Conservation (phyloP, 2,888 invertebrate species). For the Parnassius apollo region DNA sequence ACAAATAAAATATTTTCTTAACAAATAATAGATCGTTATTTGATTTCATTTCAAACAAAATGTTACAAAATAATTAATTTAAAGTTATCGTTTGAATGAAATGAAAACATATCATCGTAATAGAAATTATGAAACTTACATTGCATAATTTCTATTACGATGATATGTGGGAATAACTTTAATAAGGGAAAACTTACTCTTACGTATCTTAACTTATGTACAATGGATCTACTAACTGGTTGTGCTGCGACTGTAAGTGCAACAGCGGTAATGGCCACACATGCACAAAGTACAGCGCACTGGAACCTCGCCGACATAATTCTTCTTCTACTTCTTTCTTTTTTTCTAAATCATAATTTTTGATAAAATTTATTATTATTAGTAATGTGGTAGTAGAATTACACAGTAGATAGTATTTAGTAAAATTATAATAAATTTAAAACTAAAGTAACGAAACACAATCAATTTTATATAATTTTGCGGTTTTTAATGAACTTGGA, state of each 20-base stretch:
- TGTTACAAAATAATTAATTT: too few species aligned
- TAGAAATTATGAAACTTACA: too few species aligned
- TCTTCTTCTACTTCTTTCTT: constrained; percentile 8
- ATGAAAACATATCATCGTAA: too few species aligned
- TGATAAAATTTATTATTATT: too few species aligned
- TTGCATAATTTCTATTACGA: constrained; percentile 10
- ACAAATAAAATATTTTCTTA: not conserved
- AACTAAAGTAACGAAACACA: too few species aligned
- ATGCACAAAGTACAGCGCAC: constrained; percentile 40
- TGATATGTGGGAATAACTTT: constrained; percentile 10
- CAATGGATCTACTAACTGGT: constrained; percentile 53
- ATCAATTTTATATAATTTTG: not conserved
- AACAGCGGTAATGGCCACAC: constrained; percentile 49
- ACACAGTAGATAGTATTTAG: too few species aligned
- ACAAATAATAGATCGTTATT: not conserved
- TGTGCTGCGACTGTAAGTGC: constrained; percentile 57
- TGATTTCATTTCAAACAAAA: not conserved
- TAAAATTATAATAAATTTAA: too few species aligned
- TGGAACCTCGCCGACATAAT: constrained; percentile 44
- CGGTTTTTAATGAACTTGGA: too few species aligned
- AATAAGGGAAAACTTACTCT: constrained; percentile 4
- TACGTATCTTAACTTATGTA: constrained; percentile 18
- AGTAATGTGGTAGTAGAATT: too few species aligned
- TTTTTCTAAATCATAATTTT: constrained; percentile 3
- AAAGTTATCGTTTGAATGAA: not conserved